phyloP scores from a whole-genome alignment of 2,797 vertebrate species.

The Mormyrops boulengeri region DNA sequence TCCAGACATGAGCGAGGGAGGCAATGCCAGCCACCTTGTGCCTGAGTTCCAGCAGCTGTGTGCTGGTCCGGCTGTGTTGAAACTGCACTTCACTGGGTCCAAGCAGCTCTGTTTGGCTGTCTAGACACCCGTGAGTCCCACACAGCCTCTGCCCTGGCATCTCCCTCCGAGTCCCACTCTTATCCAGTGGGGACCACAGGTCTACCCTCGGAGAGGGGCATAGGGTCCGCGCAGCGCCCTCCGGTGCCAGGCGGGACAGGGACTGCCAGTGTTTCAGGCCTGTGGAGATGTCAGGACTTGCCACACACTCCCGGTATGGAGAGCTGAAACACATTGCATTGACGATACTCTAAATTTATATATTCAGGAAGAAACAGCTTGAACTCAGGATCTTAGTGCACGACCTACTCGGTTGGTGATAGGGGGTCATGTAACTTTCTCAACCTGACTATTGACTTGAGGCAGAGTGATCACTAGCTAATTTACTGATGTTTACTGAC shows the following conservation, averaged over 20 bases:
- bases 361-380: background rate
- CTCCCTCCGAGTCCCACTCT: slow-evolving; percentile 40
- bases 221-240: slow-evolving; percentile 25
- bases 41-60: slow-evolving; percentile 52
- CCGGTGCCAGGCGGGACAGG: slow-evolving; percentile 44
- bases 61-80: slow-evolving; percentile 38
- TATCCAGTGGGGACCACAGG: slow-evolving; percentile 33
- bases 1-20: background rate
- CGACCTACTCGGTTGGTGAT: background rate
- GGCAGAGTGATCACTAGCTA: background rate
- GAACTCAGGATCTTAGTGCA: background rate
- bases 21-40: slow-evolving; percentile 50
- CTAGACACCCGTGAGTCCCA: slow-evolving; percentile 40
- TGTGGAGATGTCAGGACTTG: slow-evolving; percentile 38
- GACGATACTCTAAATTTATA: background rate
- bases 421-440: background rate
- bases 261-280: slow-evolving; percentile 54
- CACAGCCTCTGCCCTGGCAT: slow-evolving; percentile 41
- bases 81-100: slow-evolving; percentile 44
- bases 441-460: background rate
- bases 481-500: background rate
- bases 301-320: slow-evolving; percentile 28
- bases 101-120: slow-evolving; percentile 46
- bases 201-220: slow-evolving; percentile 37
- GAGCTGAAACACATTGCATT: slow-evolving; percentile 31